Conservation (phyloP, 2,888 invertebrate species). For the Ceraclea dissimilis region DNA sequence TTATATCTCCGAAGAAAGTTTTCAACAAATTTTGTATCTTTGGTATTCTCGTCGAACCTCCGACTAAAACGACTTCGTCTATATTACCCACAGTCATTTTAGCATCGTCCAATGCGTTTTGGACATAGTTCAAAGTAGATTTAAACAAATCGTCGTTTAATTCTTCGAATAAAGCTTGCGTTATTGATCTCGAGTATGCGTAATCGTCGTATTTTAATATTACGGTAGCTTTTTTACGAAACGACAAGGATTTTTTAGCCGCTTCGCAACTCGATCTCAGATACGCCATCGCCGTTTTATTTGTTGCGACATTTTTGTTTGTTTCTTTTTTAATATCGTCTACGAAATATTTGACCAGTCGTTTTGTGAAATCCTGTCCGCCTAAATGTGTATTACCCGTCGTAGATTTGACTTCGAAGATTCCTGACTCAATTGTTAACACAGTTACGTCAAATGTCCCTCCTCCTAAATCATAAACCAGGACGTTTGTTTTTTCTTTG, state of each 20-base stretch:
- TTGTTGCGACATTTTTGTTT: constrained; percentile 95
- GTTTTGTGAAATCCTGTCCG: constrained; percentile 98
- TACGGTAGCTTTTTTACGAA: constrained; percentile 91
- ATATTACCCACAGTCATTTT: constrained; percentile 98
- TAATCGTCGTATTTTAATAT: constrained; percentile 98
- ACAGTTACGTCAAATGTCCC: constrained; percentile 99
- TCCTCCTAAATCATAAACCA: constrained; percentile 98
- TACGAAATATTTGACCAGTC: constrained; percentile 98
- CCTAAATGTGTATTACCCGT: constrained; percentile 97
- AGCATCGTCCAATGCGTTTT: constrained; percentile 92
- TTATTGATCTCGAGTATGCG: constrained; percentile 96
- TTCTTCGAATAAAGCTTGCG: constrained; percentile 98
- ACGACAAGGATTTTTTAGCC: constrained; percentile 91
- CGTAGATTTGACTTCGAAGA: constrained; percentile 90
- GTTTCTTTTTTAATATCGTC: constrained; percentile 95
- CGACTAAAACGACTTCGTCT: constrained; percentile 97
- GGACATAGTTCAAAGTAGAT: constrained; percentile 90
- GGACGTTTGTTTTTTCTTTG: constrained; percentile 88
- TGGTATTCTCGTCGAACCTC: constrained; percentile 98
- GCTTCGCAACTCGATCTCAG: constrained; percentile 96
- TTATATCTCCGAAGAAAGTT: constrained; percentile 95
- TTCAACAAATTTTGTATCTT: constrained; percentile 92
- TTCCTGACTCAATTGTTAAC: constrained; percentile 96
- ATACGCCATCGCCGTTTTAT: constrained; percentile 77
- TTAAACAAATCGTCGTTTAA: constrained; percentile 90